Evolutionary conservation across 92 coral and sea anemone species (phyloP).

Genomic region (Metridium senile): DNA sequence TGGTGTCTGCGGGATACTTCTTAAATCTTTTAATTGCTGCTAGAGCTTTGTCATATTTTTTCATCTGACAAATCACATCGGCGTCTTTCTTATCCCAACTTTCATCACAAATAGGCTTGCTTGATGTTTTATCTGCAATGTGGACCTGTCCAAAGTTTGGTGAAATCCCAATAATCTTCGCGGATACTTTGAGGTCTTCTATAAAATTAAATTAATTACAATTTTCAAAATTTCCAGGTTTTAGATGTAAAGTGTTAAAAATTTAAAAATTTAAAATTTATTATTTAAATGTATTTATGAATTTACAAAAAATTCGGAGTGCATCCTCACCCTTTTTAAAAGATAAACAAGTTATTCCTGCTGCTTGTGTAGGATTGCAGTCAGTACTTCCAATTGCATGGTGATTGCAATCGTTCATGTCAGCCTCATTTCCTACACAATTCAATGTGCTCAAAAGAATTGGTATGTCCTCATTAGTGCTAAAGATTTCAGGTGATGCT

Average conservation of each 20-base stretch:
- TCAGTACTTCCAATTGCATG: background rate
- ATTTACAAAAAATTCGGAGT: too few relatives aligned
- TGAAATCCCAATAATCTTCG: background rate
- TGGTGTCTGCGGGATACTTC: too few relatives aligned
- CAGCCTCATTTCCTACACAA: background rate
- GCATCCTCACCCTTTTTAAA: too few relatives aligned
- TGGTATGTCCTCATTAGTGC: background rate
- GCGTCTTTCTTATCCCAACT: slow-evolving; percentile 11
- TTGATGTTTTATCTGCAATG: background rate
- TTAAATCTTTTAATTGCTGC: slow-evolving; percentile 7
- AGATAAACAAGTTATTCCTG: background rate
- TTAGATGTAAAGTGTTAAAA: too few relatives aligned
- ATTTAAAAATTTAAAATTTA: too few relatives aligned
- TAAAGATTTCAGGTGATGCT: background rate
- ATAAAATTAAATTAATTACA: too few relatives aligned
- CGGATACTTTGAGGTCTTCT: background rate
- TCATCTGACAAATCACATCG: slow-evolving; percentile 1
- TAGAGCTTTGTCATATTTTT: background rate
- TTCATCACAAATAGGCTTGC: slow-evolving; percentile 1
- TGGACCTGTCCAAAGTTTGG: background rate
- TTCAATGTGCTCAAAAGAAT: background rate
- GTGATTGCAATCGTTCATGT: background rate
- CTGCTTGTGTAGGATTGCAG: background rate
- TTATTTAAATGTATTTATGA: too few relatives aligned
- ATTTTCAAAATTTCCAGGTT: too few relatives aligned